Evolutionary conservation across 2,888 invertebrate genomes (phyloP), one percentile per base, ranked within the genome.

Genomic region (Drosophila percnosoma): DNA sequence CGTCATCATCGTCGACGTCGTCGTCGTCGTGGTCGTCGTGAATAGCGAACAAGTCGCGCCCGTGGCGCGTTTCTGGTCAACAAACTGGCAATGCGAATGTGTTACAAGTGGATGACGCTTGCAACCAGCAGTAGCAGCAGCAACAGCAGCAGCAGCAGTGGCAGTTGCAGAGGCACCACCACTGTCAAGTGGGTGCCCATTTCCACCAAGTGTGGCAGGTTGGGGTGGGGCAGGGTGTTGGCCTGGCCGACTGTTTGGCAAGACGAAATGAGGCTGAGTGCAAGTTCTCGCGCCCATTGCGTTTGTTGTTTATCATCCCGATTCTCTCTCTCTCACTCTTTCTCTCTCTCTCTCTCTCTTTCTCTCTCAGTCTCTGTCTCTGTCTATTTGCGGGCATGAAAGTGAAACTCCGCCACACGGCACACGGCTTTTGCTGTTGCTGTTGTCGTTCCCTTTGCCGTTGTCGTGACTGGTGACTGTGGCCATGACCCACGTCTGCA

Each of bases 231-330:
- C 49, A 15, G 38, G 48, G 36, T 31, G 49, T 18, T 13, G 13
- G 55, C 7, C 8, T 33, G 33, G 33, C 33, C 33, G 21, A 15
- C 13, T 57, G 38, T 68, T 69, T 74, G 74, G 78, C 75, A 87
- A 84, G 84, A 84, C 85, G 67, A 75, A 71, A 67, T 80, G 86
- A 85, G 86, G 88, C 88, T 85, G 88, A 85, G 82, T 86, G 88
- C 83, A 85, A 84, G 88, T 31, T 80, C 82, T 81, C 88, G 81
- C 77, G 74, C 81, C 65, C 78, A 61, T 63, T 73, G 68, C 66
- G 67, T 73, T 59, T 58, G 58, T 49, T 58, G 48, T 34, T 83
- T 73, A 78, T 73, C 70, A 80, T 83, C 68, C 74, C 65, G 69
- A 59, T 71, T 38, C 54, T 55, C 66, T 59, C 59, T 62, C 68